Conservation (phyloP, 2,888 invertebrate species). For the Oxystoma pomonae region DNA sequence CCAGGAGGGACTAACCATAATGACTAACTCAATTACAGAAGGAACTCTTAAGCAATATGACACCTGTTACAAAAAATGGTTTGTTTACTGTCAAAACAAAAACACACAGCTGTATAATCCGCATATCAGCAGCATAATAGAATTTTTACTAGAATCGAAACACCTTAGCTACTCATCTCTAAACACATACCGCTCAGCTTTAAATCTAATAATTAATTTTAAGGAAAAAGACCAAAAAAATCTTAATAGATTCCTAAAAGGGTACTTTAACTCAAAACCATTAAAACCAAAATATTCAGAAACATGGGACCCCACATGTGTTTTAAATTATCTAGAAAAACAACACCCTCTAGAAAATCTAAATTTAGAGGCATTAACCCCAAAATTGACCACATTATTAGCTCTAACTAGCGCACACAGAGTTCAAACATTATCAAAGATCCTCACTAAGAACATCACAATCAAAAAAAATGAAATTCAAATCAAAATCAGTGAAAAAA, state of each 20-base stretch:
- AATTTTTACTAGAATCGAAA: slow-evolving; percentile 5
- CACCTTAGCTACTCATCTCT: slow-evolving; percentile 3
- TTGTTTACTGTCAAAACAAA: slow-evolving; percentile 7
- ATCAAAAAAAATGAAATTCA: no score
- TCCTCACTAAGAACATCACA: not conserved
- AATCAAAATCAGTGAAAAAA: no score
- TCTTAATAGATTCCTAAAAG: slow-evolving; percentile 9
- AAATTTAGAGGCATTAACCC: slow-evolving; percentile 6
- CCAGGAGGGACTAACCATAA: slow-evolving; percentile 9
- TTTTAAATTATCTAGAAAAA: slow-evolving; percentile 6
- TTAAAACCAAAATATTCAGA: not conserved
- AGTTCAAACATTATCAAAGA: not conserved
- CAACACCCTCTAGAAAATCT: slow-evolving; percentile 7
- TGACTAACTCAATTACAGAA: slow-evolving; percentile 4
- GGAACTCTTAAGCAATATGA: slow-evolving; percentile 9
- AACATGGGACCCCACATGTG: not conserved
- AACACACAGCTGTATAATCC: slow-evolving; percentile 6
- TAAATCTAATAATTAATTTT: slow-evolving; percentile 7
- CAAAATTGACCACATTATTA: slow-evolving; percentile 10
- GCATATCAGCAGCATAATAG: slow-evolving; percentile 2
- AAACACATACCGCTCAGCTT: slow-evolving; percentile 6
- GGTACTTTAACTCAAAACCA: not conserved
- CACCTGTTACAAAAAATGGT: slow-evolving; percentile 9
- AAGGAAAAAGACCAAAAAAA: not conserved
- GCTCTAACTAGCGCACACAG: slow-evolving; percentile 5